Evolutionary conservation across 2,797 vertebrate genomes (phyloP), one percentile per base, ranked within the genome.

Genomic region (Enteromius anoplus): DNA sequence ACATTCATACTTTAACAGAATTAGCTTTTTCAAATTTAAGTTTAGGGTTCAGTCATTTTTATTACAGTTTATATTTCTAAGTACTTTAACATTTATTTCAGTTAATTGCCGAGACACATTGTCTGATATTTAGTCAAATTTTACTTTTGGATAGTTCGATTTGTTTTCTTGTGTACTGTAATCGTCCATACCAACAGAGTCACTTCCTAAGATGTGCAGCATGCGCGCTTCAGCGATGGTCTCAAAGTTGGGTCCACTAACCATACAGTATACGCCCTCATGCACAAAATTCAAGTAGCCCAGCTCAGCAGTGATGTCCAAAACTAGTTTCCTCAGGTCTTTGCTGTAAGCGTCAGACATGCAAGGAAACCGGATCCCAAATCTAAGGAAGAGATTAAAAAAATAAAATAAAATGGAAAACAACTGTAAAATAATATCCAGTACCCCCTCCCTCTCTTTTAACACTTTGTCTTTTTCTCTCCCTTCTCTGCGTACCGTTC

Each of bases 311-410:
- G 89, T 83, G 8, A 93, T 89, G 0, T 92, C 90, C 88, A 91
- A 1, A 0, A 87, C 87, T 53, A 94, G 29, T 17, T 90, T 91
- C 70, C 93, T 77, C 85, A 95, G 89, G 0, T 90, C 91, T 81
- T 92, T 93, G 70, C 91, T 92, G 89, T 94, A 94, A 2, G 93
- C 93, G 7, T 95, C 93, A 4, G 93, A 94, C 93, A 94, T 94
- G 62, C 92, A 94, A 5, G 93, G 94, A 21, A 95, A 94, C 34
- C 94, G 72, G 86, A 91, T 91, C 11, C 93, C 93, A 76, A 95
- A 95, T 9, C 94, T 95, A 32, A 7, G 66, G 71, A 29, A 42
- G 11, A 68, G 2, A 26, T 26, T 26, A 80, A 9, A 4, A 65
- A 5, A 81, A 8, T 34, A 62, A 34, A 26, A 26, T 83, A 23